These are phyloP conservation scores for Globodera ellingtonae DNA, from an alignment of 1,140 invertebrate genomes.

Conservation along the genomic window DNA sequence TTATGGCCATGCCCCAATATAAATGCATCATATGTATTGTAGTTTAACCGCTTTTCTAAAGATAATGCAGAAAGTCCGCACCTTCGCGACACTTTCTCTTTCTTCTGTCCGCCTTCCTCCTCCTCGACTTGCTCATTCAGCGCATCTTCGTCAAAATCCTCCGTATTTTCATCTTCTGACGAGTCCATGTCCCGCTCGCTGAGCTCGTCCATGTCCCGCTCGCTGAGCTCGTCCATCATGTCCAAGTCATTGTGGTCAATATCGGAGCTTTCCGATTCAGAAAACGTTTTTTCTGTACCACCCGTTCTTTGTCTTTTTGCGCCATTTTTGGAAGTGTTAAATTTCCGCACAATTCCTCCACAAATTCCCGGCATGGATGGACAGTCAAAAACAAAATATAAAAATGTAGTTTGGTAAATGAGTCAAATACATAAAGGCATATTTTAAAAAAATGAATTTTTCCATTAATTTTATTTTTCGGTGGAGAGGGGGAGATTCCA, in stretches of 20 bases:
- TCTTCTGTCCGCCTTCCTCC: not conserved
- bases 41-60: too few relatives aligned
- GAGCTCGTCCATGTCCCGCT: conserved; percentile 24
- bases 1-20: too few relatives aligned
- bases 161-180: conserved; percentile 4
- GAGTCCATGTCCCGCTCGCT: conserved; percentile 29
- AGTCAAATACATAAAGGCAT: too few relatives aligned
- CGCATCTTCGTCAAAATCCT: not conserved
- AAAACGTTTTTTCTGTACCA: not conserved
- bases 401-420: not conserved
- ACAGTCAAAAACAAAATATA: not conserved
- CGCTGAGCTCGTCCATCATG: conserved; percentile 22
- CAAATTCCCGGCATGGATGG: not conserved
- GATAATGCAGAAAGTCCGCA: not conserved
- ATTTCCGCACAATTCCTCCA: conserved; percentile 7
- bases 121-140: not conserved
- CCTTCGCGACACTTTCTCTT: not conserved
- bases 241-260: not conserved
- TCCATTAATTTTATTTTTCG: too few relatives aligned
- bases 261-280: not conserved
- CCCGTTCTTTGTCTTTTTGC: not conserved
- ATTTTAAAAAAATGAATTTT: too few relatives aligned
- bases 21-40: too few relatives aligned
- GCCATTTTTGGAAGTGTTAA: not conserved
- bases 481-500: too few relatives aligned